Conservation (phyloP, 2,888 invertebrate genomes). For the Megaustenia siamemsis region DNA sequence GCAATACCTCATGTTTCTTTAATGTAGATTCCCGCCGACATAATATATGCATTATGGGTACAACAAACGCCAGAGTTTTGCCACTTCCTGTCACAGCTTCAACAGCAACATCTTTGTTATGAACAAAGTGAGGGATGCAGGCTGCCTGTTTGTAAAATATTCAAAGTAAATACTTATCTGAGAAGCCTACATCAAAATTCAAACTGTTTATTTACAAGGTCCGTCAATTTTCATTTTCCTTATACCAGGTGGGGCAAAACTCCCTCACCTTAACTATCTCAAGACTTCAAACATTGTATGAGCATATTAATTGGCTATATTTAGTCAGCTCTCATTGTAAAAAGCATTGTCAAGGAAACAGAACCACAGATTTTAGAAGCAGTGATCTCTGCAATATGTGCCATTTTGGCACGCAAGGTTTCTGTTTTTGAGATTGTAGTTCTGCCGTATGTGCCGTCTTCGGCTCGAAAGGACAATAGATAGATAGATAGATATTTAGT, state of each 20-base stretch:
- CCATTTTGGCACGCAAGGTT: too few species aligned
- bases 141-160: conserved; percentile 84
- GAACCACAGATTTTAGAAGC: too few species aligned
- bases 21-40: conserved; percentile 69
- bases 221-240: neutral
- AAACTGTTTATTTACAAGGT: too few species aligned
- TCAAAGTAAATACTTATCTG: neutral
- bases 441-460: too few species aligned
- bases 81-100: conserved; percentile 99
- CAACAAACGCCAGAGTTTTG: conserved; percentile 96
- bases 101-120: conserved; percentile 96
- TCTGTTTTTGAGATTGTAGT: too few species aligned
- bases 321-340: too few species aligned
- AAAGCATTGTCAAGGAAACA: too few species aligned
- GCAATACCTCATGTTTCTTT: conserved; percentile 76
- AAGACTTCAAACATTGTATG: too few species aligned
- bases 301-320: neutral
- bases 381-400: too few species aligned
- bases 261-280: too few species aligned
- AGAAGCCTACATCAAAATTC: neutral
- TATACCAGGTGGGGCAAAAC: neutral
- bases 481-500: too few species aligned
- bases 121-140: conserved; percentile 91
- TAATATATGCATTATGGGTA: conserved; percentile 93
- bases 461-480: too few species aligned